Evolutionary conservation across 2,888 invertebrate genomes (phyloP).

Genomic region (Lithophane ornitopus): DNA sequence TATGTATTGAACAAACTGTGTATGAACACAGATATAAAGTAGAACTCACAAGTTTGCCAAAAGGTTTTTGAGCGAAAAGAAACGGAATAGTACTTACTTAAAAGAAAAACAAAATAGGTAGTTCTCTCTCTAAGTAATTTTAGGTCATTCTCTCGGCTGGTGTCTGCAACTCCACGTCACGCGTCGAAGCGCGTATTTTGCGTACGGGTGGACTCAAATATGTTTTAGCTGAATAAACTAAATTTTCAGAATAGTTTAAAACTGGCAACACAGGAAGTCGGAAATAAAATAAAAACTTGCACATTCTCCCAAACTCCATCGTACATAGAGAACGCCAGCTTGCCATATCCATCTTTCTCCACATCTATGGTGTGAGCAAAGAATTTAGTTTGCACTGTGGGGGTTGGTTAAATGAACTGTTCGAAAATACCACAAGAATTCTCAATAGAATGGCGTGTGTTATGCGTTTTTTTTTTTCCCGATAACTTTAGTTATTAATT

Average conservation of each 20-base stretch:
- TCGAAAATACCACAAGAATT: constrained; percentile 12
- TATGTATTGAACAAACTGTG: constrained; percentile 15
- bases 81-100: neutral
- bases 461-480: neutral
- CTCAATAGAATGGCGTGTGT: constrained; percentile 8
- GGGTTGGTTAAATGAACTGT: constrained; percentile 33
- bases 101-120: neutral
- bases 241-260: neutral
- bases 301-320: neutral
- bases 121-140: too few species aligned
- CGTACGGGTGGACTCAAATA: too few species aligned
- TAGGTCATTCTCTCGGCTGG: too few species aligned
- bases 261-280: too few species aligned
- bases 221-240: neutral
- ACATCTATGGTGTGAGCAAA: constrained; percentile 21
- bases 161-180: too few species aligned
- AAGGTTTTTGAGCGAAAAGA: neutral
- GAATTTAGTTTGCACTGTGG: constrained; percentile 45
- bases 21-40: constrained; percentile 21
- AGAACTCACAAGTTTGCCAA: neutral
- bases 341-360: neutral
- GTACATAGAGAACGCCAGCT: neutral
- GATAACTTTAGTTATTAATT: neutral
- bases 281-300: neutral
- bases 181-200: too few species aligned